Evolutionary conservation across 2,888 invertebrate species (phyloP), one percentile per base, ranked within the genome.

Genomic region (Caenorhabditis zanzibari): DNA sequence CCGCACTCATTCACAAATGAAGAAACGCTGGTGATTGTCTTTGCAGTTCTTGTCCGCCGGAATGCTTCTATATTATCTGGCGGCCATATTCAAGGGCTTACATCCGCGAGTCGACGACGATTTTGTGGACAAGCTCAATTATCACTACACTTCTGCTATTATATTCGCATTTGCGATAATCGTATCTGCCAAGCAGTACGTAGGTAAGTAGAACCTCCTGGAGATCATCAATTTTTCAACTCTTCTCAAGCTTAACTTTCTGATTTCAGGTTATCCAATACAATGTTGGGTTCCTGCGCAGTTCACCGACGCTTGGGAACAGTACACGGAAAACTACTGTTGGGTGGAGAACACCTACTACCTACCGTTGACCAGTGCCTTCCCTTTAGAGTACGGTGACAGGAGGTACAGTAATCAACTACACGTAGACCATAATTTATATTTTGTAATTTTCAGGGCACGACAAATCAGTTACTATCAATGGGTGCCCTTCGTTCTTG

Each of bases 281-380:
- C 92, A 92, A 81, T 92, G 92, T 81, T 94, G 94, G 94, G 93
- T 93, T 84, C 94, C 94, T 6, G 93, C 93, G 1, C 93, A 93
- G 88, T 94, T 94, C 90, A 93, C 93, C 68, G 93, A 93, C 85
- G 92, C 92, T 52, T 92, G 92, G 92, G 94, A 93, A 88, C 93
- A 94, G 87, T 94, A 94, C 91, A 93, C 94, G 75, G 93, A 93
- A 90, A 93, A 93, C 89, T 93, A 93, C 69, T 94, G 94, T 89
- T 94, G 94, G 94, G 93, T 94, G 61, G 93, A 93, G 82, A 93
- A 93, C 90, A 94, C 94, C 44, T 94, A 94, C 90, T 94, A 93
- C 89, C 91, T 94, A 35, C 93, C 93, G 52, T 91, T 94, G 73
- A 92, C 93, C 59, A 92, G 93, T 82, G 92, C 92, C 41, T 91